Evolutionary conservation across 1,140 invertebrate species (phyloP), one percentile per base, ranked within the genome.

Genomic region (Parapsyche elsis): DNA sequence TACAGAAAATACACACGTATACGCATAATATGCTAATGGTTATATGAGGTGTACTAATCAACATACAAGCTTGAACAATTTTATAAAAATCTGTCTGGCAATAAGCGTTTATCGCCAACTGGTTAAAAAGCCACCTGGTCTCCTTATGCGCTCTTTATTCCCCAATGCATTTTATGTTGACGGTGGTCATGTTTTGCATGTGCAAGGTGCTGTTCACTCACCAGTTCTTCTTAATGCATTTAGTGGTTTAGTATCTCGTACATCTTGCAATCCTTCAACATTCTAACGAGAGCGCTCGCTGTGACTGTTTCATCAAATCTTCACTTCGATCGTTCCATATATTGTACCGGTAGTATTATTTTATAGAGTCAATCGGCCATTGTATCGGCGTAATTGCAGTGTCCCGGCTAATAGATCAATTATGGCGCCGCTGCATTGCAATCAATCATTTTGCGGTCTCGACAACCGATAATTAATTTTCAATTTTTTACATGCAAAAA

Each of bases 171-270:
- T 26, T 67, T 26, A 26, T 23, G 24, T 67, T 67, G 64, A 67
- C 24, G 21, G 5, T 26, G 64, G 64, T 67, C 64, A 67, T 9
- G 64, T 67, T 30, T n/a, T 61, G 16, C 49, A 53, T 38, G 19
- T 67, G 64, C 64, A 67, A 67, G 64, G 64, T 67, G 64, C 64
- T 23, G 19, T 67, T 21, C 21, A 19, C n/a, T 21, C 59, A 61
- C 21, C 21, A 2, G 30, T 38, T 38, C 7, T 38, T 7, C 30
- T 38, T 38, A 38, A 38, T 38, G 30, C 30, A 38, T 38, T 38
- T 38, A 38, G 30, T 7, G 7, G 7, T 38, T 38, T 38, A 38
- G 30, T 38, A 38, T 38, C 30, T 38, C 2, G 30, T 7, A 7
- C 30, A 38, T 38, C 30, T 38, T 38, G 30, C 30, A 38, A 38